Conservation (phyloP, 2,113 vertebrate genomes). For the Odocoileus hemionus region DNA sequence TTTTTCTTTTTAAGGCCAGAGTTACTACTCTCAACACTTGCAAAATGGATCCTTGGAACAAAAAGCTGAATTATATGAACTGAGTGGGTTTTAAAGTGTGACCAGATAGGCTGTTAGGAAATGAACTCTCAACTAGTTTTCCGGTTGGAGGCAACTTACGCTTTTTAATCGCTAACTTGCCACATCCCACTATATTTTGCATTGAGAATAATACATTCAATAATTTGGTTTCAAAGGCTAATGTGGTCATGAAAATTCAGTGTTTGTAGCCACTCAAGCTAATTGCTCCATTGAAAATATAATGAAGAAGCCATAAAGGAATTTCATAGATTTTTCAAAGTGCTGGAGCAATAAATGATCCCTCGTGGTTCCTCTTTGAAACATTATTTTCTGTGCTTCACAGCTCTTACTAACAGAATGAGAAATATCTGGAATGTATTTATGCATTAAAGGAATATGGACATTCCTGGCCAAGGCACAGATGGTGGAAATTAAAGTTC, state of each 20-base stretch:
- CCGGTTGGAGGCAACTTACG: slow-evolving; percentile 57
- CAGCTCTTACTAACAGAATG: slow-evolving; percentile 41
- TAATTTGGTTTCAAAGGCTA: slow-evolving; percentile 67
- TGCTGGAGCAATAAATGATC: slow-evolving; percentile 73
- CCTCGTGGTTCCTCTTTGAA: slow-evolving; percentile 52
- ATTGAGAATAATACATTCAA: slow-evolving; percentile 43
- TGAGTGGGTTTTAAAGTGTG: slow-evolving; percentile 57
- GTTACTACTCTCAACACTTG: slow-evolving; percentile 23
- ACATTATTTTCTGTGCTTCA: slow-evolving; percentile 62
- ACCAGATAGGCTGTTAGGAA: slow-evolving; percentile 62
- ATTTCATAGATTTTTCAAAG: slow-evolving; percentile 75
- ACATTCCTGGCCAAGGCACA: slow-evolving; percentile 48
- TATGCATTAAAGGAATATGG: slow-evolving; percentile 61
- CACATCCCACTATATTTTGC: slow-evolving; percentile 66
- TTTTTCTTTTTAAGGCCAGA: neutral
- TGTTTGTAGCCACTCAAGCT: slow-evolving; percentile 74
- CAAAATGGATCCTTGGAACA: slow-evolving; percentile 45
- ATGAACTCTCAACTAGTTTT: slow-evolving; percentile 68
- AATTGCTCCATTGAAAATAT: slow-evolving; percentile 74
- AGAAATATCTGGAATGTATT: slow-evolving; percentile 55
- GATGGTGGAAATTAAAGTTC: slow-evolving; percentile 68
- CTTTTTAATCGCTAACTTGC: slow-evolving; percentile 43
- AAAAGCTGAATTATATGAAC: slow-evolving; percentile 61
- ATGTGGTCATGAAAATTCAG: slow-evolving; percentile 73
- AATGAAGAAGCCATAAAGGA: slow-evolving; percentile 69